Evolutionary conservation across 2,888 invertebrate genomes (phyloP).

Genomic region (Mermis nigrescens): DNA sequence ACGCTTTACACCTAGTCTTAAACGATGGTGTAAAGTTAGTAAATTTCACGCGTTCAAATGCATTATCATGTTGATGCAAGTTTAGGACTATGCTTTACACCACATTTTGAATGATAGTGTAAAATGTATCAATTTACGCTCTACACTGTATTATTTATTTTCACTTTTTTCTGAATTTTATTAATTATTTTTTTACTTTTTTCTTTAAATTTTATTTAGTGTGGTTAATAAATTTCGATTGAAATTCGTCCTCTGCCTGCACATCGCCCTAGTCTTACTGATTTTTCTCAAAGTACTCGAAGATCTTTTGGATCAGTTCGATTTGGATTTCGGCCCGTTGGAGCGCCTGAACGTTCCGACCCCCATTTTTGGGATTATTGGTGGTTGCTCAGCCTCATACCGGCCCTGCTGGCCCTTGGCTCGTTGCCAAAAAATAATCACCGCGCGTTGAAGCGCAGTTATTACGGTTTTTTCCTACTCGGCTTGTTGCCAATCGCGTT

Average conservation of each 20-base stretch:
- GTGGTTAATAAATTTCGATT: constrained; percentile 83
- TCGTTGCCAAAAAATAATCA: constrained; percentile 63
- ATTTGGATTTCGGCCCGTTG: constrained; percentile 77
- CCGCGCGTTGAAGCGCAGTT: constrained; percentile 51
- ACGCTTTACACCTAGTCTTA: no score
- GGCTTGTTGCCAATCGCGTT: constrained; percentile 62
- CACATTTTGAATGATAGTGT: no score
- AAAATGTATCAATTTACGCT: not conserved
- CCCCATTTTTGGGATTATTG: constrained; percentile 78
- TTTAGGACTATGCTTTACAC: no score
- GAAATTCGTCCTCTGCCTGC: constrained; percentile 80
- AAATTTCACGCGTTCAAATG: no score
- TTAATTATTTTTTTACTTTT: constrained; percentile 36
- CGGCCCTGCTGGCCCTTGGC: constrained; percentile 63
- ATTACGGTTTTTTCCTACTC: constrained; percentile 56
- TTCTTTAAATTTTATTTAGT: no score
- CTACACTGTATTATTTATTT: not conserved
- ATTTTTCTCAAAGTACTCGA: constrained; percentile 78
- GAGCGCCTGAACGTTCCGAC: constrained; percentile 77
- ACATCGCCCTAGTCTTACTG: constrained; percentile 64
- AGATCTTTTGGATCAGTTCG: constrained; percentile 71
- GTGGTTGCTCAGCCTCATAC: constrained; percentile 63
- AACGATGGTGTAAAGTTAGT: no score
- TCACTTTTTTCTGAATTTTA: not conserved
- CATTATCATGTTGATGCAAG: no score